A percentile compares a stretch with the other conserved stretches of the same genome.
phyloP scores from a whole-genome alignment of 1,140 invertebrate genomes.

The Melipona quadrifasciata region DNA sequence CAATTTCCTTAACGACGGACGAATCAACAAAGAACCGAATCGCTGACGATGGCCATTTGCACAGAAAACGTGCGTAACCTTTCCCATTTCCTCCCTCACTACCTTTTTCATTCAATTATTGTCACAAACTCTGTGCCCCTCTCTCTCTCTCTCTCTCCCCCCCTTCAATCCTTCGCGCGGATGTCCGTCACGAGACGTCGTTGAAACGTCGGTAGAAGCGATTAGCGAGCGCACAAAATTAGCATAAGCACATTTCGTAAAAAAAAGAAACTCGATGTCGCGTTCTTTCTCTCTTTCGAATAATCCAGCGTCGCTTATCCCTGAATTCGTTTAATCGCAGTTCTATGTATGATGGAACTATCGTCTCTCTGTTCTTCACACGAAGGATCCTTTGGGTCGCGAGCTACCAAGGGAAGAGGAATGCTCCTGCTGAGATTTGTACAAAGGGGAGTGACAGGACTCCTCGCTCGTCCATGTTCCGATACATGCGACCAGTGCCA shows the following conservation, averaged over 20 bases:
- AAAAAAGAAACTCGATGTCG: slow-evolving; percentile 35
- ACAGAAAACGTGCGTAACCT: too few species aligned
- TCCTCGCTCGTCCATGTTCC: slow-evolving; percentile 37
- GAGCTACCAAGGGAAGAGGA: slow-evolving; percentile 74
- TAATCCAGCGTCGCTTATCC: slow-evolving; percentile 30
- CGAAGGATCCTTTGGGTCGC: slow-evolving; percentile 69
- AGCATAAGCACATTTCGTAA: background rate
- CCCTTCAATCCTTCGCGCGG: too few species aligned
- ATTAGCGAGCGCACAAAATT: background rate
- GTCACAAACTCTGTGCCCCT: too few species aligned
- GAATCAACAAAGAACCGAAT: too few species aligned
- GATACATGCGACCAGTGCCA: slow-evolving; percentile 16
- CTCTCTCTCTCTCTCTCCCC: too few species aligned
- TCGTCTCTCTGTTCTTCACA: slow-evolving; percentile 53
- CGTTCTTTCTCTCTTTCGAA: background rate
- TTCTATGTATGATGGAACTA: slow-evolving; percentile 57
- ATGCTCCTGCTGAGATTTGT: slow-evolving; percentile 76
- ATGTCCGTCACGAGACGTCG: too few species aligned
- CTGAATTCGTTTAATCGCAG: slow-evolving; percentile 49
- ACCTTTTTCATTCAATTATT: too few species aligned
- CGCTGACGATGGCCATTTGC: too few species aligned
- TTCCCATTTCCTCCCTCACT: too few species aligned
- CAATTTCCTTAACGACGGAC: too few species aligned
- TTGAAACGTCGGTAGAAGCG: background rate
- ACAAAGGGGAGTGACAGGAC: slow-evolving; percentile 70